Evolutionary conservation across 2,797 vertebrate genomes (phyloP).

Genomic region (Sebastes cheni): DNA sequence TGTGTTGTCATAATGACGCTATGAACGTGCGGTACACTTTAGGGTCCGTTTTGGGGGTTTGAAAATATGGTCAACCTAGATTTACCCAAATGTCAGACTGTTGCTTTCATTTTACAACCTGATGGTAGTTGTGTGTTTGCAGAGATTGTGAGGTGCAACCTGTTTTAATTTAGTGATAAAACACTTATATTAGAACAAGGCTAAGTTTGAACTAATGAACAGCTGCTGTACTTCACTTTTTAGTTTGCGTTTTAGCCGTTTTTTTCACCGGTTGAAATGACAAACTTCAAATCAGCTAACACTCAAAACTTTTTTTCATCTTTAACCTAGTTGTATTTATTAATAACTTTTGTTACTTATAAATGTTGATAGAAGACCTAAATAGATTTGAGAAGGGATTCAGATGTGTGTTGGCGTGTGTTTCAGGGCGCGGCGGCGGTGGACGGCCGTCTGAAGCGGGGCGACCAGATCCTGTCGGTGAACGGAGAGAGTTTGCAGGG

Average conservation of each 20-base stretch:
- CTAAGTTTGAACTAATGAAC: too few relatives aligned
- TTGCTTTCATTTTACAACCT: not conserved
- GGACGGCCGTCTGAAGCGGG: constrained; percentile 89
- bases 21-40: too few relatives aligned
- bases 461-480: constrained; percentile 92
- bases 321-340: not conserved
- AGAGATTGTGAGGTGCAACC: not conserved
- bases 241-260: not conserved
- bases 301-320: not conserved
- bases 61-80: too few relatives aligned
- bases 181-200: too few relatives aligned
- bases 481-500: constrained; percentile 91
- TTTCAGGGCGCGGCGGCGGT: constrained; percentile 90
- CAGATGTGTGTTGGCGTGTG: not conserved
- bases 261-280: not conserved
- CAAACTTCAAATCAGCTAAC: not conserved
- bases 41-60: too few relatives aligned
- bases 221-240: too few relatives aligned
- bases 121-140: not conserved
- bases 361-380: not conserved
- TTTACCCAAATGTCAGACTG: too few relatives aligned
- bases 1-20: too few relatives aligned
- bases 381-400: not conserved
- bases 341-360: not conserved
- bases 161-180: too few relatives aligned